Conservation (phyloP, 1,140 invertebrate genomes). For the Liolophura sinensis region DNA sequence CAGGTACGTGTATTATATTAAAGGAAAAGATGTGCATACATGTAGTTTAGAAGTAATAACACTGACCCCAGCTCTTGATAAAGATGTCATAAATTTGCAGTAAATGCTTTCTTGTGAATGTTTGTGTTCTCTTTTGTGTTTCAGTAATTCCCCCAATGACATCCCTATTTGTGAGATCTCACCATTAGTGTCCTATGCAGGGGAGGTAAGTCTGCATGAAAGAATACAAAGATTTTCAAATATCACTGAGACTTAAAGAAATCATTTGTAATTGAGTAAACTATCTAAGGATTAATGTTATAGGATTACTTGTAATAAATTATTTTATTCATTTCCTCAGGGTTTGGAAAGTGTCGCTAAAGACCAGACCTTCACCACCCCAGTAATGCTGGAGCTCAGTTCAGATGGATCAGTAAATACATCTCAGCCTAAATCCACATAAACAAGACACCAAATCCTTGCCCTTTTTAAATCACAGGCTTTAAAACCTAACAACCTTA, state of each 20-base stretch:
- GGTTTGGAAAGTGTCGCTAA: slow-evolving; percentile 29
- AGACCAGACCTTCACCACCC: slow-evolving; percentile 20
- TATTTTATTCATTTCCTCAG: slow-evolving; percentile 25
- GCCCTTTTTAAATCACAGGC: too few relatives aligned
- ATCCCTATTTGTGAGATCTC: slow-evolving; percentile 86
- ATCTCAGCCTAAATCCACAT: too few relatives aligned
- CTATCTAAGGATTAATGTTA: neutral
- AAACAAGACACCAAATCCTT: too few relatives aligned
- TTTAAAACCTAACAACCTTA: too few relatives aligned
- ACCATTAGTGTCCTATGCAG: slow-evolving; percentile 86
- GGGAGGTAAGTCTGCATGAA: slow-evolving; percentile 62
- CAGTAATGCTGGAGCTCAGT: too few relatives aligned
- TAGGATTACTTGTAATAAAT: neutral
- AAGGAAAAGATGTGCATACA: too few relatives aligned
- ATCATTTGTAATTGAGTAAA: neutral
- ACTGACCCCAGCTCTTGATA: too few relatives aligned
- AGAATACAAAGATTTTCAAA: neutral
- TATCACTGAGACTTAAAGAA: neutral
- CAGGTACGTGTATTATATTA: too few relatives aligned
- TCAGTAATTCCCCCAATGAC: slow-evolving; percentile 58
- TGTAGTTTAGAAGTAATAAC: too few relatives aligned
- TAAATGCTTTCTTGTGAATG: too few relatives aligned
- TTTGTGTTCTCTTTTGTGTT: slow-evolving; percentile 32
- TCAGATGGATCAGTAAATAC: too few relatives aligned
- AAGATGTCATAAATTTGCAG: neutral